These are phyloP conservation scores for Takifugu flavidus DNA, from an alignment of 2,113 vertebrate species.

Conservation along the genomic window DNA sequence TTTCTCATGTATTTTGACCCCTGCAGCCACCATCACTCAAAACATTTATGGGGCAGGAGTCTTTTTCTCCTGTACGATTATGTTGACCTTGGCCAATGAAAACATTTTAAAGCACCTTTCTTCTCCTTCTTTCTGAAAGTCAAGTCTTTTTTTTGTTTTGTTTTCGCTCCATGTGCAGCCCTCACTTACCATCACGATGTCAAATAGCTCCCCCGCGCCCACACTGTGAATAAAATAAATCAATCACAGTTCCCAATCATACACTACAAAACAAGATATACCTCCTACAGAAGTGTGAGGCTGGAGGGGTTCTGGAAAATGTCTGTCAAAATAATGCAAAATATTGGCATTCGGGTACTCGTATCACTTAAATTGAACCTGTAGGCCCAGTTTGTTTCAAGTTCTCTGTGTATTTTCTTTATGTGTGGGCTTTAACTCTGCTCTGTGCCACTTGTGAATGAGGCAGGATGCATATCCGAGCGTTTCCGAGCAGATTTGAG, in stretches of 20 bases:
- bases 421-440: not conserved
- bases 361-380: too few species aligned
- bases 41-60: slow-evolving; percentile 9
- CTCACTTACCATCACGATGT: slow-evolving; percentile 6
- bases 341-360: too few species aligned
- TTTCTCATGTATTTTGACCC: not conserved
- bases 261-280: slow-evolving; percentile 1
- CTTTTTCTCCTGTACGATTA: not conserved
- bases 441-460: not conserved
- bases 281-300: slow-evolving; percentile 1
- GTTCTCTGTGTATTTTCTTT: not conserved
- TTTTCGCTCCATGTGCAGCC: not conserved
- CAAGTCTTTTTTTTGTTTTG: not conserved
- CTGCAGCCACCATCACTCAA: slow-evolving; percentile 8
- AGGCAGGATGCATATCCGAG: slow-evolving; percentile 13
- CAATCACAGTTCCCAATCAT: not conserved
- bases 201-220: slow-evolving; percentile 2
- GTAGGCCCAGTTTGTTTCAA: not conserved
- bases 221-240: slow-evolving; percentile 1
- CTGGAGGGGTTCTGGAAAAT: slow-evolving; percentile 2
- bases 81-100: not conserved
- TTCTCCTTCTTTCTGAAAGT: too few species aligned
- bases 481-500: slow-evolving; percentile 19
- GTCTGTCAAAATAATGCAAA: not conserved
- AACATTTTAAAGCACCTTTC: not conserved